Evolutionary conservation across 2,113 vertebrate genomes (phyloP).

Genomic region (Poecile atricapillus): DNA sequence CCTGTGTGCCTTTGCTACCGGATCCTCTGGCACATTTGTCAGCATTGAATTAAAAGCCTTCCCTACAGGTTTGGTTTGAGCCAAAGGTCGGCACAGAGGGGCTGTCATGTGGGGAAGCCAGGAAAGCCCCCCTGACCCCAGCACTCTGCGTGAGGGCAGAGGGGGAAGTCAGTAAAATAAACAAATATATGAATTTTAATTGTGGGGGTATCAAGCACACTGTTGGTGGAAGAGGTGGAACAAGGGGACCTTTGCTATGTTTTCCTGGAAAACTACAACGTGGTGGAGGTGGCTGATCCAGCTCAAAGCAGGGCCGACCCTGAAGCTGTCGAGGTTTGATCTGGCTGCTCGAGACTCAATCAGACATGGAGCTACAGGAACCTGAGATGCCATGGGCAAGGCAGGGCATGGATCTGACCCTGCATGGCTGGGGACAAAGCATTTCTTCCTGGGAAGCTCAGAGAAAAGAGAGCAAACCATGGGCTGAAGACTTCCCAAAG

Average conservation of each 20-base stretch:
- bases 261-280: background rate
- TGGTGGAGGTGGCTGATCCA: background rate
- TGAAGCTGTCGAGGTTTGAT: background rate
- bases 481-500: background rate
- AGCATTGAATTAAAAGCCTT: background rate
- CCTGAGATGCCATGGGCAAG: fast-evolving
- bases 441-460: background rate
- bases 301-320: background rate
- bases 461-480: background rate
- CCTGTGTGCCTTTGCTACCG: fast-evolving
- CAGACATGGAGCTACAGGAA: fast-evolving
- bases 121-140: background rate
- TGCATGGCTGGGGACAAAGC: background rate
- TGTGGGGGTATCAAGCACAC: background rate
- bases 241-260: background rate
- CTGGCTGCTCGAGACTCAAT: background rate
- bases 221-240: background rate
- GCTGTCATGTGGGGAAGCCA: background rate
- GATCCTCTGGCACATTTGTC: background rate
- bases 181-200: background rate
- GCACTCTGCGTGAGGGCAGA: fast-evolving
- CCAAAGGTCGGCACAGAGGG: background rate
- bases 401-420: background rate
- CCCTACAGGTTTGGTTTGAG: background rate
- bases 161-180: background rate